Base-by-base conservation (phyloP, 2,888 invertebrate genomes). In the Liodrosophila aerea region DNA sequence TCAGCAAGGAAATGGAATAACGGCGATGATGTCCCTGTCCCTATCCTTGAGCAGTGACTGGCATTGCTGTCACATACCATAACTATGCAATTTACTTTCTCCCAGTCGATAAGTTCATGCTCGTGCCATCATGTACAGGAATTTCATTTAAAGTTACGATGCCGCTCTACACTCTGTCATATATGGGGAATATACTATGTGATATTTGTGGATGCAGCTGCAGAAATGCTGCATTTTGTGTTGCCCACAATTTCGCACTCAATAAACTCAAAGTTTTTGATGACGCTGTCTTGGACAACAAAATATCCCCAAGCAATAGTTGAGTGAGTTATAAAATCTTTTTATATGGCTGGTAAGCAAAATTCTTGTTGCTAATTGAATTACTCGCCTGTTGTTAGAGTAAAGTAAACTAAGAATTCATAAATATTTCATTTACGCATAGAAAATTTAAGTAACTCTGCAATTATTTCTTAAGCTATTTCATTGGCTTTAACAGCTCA, bases 231-330 rank as follows among this genome's bases (percentile, higher is more conserved):
- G 65, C 64, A 70, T 54, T 43, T 58, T 61, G 52, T 60, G 58
- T 44, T 39, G 52, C 34, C 33, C 60, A 37, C 68, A 73, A 77
- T 75, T 77, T 81, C 70, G 67, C 73, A 65, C 68, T 71, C 67
- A 68, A 77, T 68, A 61, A 75, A 58, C 59, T 61, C 39, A 46
- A 58, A 29, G 63, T 30, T 64, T 66, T 77, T 77, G 62, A 56
- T 57, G 63, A 30, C 47, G 36, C 12, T 54, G 53, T 34, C 37
- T n/a, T n/a, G n/a, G n/a, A 15, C 36, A 44, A 15, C 27, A 15
- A 29, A 46, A 30, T 45, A 33, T 47, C 39, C 22, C 15, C 18
- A 44, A 41, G 33, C 41, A 43, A 37, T 33, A 31, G 9, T 39
- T 39, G 51, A 76, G 49, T 60, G 59, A 75, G 67, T 40, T 50